Conservation (phyloP, 2,113 vertebrate species). For the Tupaia chinensis region DNA sequence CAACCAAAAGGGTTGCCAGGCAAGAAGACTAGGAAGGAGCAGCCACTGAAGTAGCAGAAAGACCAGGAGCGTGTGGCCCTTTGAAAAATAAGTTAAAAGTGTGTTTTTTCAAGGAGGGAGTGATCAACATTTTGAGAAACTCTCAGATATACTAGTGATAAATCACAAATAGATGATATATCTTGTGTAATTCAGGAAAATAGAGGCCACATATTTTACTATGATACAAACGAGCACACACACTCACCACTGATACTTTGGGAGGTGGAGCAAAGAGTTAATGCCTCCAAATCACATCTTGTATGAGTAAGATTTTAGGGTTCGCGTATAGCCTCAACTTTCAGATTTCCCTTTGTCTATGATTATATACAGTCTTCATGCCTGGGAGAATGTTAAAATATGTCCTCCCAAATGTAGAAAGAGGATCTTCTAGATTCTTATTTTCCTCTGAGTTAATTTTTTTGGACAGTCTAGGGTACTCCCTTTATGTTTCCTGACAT, state of each 20-base stretch:
- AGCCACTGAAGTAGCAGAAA: neutral
- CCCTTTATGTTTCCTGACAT: neutral
- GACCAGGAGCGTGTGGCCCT: neutral
- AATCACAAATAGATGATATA: neutral
- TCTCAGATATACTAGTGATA: neutral
- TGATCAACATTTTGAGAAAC: conserved; percentile 5
- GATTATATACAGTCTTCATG: neutral
- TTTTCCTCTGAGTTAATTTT: neutral
- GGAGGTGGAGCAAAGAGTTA: neutral
- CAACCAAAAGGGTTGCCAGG: neutral
- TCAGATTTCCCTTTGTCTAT: neutral
- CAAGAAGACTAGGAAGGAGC: neutral
- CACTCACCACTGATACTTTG: neutral
- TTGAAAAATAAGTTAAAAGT: neutral
- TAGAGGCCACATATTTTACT: neutral
- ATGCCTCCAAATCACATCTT: neutral
- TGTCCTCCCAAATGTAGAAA: neutral
- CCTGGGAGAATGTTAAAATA: neutral
- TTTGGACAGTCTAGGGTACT: neutral
- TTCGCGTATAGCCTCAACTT: neutral
- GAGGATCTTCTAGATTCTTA: neutral
- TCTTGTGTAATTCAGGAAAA: neutral
- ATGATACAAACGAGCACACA: neutral
- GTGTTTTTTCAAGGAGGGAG: neutral
- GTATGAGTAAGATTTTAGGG: neutral